phyloP scores from a whole-genome alignment of 2,888 invertebrate species.

The Brachycybe producta region DNA sequence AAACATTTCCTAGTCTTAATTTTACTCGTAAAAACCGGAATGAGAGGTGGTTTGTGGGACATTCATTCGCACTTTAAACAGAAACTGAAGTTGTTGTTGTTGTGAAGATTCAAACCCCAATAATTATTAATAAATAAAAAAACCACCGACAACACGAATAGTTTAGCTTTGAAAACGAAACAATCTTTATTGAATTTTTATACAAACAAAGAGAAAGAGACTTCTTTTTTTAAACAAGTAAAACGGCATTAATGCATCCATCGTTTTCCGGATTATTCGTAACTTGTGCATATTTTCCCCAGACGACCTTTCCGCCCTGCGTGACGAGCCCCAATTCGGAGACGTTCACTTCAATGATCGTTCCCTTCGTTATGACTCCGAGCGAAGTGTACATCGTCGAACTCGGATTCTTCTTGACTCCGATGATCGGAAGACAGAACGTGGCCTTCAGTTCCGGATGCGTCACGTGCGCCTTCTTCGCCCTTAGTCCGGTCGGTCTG shows the following conservation, averaged over 20 bases:
- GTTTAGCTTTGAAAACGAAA: too few species aligned
- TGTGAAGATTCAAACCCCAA: too few species aligned
- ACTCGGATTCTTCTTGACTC: slow-evolving; percentile 97
- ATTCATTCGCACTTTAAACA: too few species aligned
- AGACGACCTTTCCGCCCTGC: slow-evolving; percentile 96
- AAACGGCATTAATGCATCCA: slow-evolving; percentile 96
- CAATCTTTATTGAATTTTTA: too few species aligned
- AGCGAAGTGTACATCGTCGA: slow-evolving; percentile 92
- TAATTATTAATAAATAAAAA: too few species aligned
- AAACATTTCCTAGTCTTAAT: too few species aligned
- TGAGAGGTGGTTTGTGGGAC: too few species aligned
- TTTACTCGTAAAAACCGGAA: too few species aligned
- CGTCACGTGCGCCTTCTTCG: slow-evolving; percentile 96
- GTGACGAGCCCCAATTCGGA: slow-evolving; percentile 97
- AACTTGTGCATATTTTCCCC: slow-evolving; percentile 99
- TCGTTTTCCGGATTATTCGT: slow-evolving; percentile 99
- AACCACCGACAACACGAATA: too few species aligned
- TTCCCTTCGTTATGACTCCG: slow-evolving; percentile 98
- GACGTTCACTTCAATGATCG: slow-evolving; percentile 94
- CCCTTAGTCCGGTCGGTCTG: slow-evolving; percentile 88
- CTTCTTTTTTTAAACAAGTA: slow-evolving; percentile 84
- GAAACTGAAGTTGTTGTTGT: too few species aligned
- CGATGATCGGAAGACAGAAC: slow-evolving; percentile 91
- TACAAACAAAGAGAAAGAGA: too few species aligned
- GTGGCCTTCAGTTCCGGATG: slow-evolving; percentile 98